Conservation (phyloP, 2,113 vertebrate species). For the Salvelinus namaycush region DNA sequence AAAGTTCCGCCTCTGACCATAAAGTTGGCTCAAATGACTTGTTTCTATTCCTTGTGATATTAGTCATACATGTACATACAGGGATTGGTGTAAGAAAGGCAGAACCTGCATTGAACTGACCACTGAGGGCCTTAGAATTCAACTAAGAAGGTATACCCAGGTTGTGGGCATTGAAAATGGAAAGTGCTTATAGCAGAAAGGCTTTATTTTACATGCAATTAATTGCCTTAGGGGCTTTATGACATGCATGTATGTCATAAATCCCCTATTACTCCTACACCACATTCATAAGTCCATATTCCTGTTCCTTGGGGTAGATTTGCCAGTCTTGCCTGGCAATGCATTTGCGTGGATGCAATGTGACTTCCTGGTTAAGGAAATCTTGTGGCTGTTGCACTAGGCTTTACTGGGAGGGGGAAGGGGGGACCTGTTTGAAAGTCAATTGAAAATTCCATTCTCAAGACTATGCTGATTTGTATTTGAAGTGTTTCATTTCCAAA, state of each 20-base stretch:
- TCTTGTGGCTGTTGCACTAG: not conserved
- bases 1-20: too few species aligned
- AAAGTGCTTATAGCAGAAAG: not conserved
- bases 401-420: not conserved
- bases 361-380: conserved; percentile 34
- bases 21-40: too few species aligned
- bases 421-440: too few species aligned
- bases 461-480: too few species aligned
- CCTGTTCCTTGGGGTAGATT: conserved; percentile 18
- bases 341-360: conserved; percentile 38
- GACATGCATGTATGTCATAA: not conserved
- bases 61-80: too few species aligned
- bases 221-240: too few species aligned
- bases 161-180: not conserved
- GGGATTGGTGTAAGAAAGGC: too few species aligned
- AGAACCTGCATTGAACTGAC: too few species aligned
- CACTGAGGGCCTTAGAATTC: too few species aligned
- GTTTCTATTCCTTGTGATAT: too few species aligned
- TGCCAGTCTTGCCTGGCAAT: not conserved
- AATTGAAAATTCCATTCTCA: too few species aligned
- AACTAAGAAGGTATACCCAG: too few species aligned
- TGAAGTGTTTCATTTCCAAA: not conserved
- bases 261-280: not conserved
- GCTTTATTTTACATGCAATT: not conserved
- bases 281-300: not conserved